Evolutionary conservation across 2,888 invertebrate genomes (phyloP).

Genomic region (Platycheirus rosarum): DNA sequence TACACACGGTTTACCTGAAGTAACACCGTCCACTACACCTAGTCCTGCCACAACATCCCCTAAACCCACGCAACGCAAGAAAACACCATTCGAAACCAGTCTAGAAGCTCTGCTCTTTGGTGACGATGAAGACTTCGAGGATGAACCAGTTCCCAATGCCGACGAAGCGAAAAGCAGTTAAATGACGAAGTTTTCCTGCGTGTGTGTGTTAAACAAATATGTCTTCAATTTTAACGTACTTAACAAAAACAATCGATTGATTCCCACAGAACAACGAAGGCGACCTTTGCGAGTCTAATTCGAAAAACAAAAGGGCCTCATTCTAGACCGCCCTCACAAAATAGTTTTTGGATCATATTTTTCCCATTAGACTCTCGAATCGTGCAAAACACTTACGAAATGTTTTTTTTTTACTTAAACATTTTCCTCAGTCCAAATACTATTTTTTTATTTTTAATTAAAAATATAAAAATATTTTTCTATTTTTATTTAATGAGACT

Average conservation of each 20-base stretch:
- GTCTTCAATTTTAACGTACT: constrained; percentile 37
- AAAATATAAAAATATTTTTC: too few species aligned
- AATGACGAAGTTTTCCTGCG: constrained; percentile 65
- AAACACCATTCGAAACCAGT: constrained; percentile 81
- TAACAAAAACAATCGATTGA: constrained; percentile 17
- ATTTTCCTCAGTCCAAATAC: constrained; percentile 46
- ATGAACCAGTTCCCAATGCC: constrained; percentile 75
- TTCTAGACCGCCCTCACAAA: constrained; percentile 17
- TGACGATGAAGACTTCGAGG: constrained; percentile 79
- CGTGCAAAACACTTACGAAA: constrained; percentile 74
- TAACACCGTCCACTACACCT: constrained; percentile 43
- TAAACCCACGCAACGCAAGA: constrained; percentile 77
- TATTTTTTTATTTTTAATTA: constrained; percentile 22
- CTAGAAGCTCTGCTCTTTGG: constrained; percentile 81
- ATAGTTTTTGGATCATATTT: constrained; percentile 66
- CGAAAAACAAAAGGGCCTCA: constrained; percentile 76
- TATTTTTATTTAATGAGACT: constrained; percentile 44
- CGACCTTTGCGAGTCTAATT: constrained; percentile 82
- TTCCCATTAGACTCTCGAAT: constrained; percentile 83
- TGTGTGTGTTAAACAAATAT: constrained; percentile 65
- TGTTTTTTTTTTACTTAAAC: constrained; percentile 18
- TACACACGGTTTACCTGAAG: constrained; percentile 18
- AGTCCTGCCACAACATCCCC: constrained; percentile 45
- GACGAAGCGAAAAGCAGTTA: constrained; percentile 65
- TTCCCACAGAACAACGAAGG: constrained; percentile 50